Percentiles rank a stretch among this genome's conserved stretches.
phyloP scores from a whole-genome alignment of 2,888 invertebrate genomes.

The Epinotia demarniana region DNA sequence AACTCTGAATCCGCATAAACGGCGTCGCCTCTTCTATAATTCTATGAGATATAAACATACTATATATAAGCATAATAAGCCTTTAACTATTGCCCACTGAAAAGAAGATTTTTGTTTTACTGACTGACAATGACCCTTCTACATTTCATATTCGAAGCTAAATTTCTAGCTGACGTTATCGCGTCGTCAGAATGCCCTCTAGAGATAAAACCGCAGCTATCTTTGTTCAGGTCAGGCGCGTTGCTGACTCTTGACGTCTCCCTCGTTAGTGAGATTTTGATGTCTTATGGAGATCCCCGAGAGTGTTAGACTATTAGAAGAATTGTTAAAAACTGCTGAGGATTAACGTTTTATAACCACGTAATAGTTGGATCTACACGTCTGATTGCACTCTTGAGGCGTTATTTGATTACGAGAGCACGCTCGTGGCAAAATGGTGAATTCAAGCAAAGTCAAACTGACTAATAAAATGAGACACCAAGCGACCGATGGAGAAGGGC shows the following conservation, averaged over 20 bases:
- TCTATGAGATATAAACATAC: no score
- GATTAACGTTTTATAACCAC: background rate
- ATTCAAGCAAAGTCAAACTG: no score
- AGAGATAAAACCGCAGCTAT: conserved; percentile 49
- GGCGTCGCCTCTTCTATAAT: no score
- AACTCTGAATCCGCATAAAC: no score
- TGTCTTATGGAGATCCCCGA: conserved; percentile 50
- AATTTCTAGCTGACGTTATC: conserved; percentile 50
- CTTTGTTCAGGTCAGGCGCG: conserved; percentile 55
- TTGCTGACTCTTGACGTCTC: conserved; percentile 58
- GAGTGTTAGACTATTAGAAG: conserved; percentile 32
- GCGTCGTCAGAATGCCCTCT: conserved; percentile 50
- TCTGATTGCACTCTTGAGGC: background rate
- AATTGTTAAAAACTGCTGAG: conserved; percentile 15
- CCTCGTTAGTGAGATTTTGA: conserved; percentile 68
- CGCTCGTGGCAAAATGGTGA: conserved; percentile 11
- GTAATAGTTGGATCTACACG: background rate
- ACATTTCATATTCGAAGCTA: conserved; percentile 30
- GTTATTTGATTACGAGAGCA: background rate
- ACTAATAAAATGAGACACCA: no score
- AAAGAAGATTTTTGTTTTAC: no score
- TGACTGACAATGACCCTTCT: no score
- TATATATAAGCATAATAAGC: no score
- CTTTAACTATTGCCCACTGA: no score
- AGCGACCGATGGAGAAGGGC: no score